phyloP scores from a whole-genome alignment of 1,140 invertebrate genomes.

The Apis dorsata region DNA sequence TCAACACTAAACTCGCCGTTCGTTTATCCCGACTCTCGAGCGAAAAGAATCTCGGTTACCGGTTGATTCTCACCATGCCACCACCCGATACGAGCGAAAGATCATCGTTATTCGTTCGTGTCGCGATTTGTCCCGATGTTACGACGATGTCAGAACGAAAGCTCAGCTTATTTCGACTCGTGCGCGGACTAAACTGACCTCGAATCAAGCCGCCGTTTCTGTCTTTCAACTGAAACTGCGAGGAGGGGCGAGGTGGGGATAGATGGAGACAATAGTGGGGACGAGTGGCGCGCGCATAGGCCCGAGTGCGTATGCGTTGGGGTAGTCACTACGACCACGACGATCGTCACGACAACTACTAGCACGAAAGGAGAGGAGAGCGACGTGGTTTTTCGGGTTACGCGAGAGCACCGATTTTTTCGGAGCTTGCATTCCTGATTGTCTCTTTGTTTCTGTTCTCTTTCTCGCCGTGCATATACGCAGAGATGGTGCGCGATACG shows the following conservation, averaged over 20 bases:
- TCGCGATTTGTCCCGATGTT: slow-evolving; percentile 16
- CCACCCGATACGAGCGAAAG: slow-evolving; percentile 41
- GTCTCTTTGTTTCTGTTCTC: slow-evolving; percentile 14
- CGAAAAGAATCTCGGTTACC: slow-evolving; percentile 32
- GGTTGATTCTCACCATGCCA: slow-evolving; percentile 49
- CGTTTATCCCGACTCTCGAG: slow-evolving; percentile 12
- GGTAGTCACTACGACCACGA: slow-evolving; percentile 3
- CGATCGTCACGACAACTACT: not conserved
- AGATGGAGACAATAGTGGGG: not conserved
- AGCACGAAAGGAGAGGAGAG: not conserved
- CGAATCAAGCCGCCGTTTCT: slow-evolving; percentile 45
- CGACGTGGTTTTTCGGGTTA: slow-evolving; percentile 13
- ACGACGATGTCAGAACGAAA: not conserved
- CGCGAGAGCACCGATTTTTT: slow-evolving; percentile 24
- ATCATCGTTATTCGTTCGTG: slow-evolving; percentile 48
- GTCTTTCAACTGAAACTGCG: slow-evolving; percentile 19
- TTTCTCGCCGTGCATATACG: not conserved
- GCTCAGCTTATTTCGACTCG: slow-evolving; percentile 41
- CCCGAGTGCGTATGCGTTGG: slow-evolving; percentile 46
- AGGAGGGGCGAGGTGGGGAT: slow-evolving; percentile 14
- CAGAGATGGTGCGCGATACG: not conserved
- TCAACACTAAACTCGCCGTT: not conserved
- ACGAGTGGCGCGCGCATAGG: slow-evolving; percentile 28
- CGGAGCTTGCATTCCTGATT: not conserved
- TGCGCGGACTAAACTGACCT: slow-evolving; percentile 62